phyloP scores from a whole-genome alignment of 2,797 vertebrate genomes.

The Sebastes minor region DNA sequence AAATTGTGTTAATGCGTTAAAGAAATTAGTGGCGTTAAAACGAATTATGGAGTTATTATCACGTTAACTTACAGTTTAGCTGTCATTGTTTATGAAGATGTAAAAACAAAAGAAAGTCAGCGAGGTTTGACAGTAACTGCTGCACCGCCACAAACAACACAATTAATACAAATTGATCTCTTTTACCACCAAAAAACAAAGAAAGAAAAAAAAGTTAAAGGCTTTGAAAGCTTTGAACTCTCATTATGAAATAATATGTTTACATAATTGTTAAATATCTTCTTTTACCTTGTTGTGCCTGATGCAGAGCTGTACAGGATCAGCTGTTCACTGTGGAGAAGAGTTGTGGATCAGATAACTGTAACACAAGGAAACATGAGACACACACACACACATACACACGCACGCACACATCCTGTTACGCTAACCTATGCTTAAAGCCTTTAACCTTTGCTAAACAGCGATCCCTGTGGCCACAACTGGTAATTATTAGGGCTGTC shows the following conservation, averaged over 20 bases:
- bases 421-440: background rate
- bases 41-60: too few relatives aligned
- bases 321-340: conserved; percentile 12
- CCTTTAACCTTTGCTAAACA: background rate
- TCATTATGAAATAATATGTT: background rate
- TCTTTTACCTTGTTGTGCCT: conserved; percentile 12
- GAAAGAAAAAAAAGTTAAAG: background rate
- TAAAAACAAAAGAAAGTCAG: background rate
- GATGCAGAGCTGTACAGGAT: conserved; percentile 20
- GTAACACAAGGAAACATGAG: conserved; percentile 27
- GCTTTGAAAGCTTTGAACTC: background rate
- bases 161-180: background rate
- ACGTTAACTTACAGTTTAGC: rapidly evolving
- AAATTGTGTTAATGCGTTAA: too few relatives aligned
- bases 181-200: background rate
- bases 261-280: background rate
- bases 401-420: background rate
- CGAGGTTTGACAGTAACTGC: too few relatives aligned
- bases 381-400: background rate
- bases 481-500: background rate
- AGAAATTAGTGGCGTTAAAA: too few relatives aligned
- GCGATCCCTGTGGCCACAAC: background rate
- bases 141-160: background rate
- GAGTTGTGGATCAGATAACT: conserved; percentile 36
- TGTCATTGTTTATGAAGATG: background rate